phyloP scores from a whole-genome alignment of 2,113 vertebrate genomes.

The Nibea albiflora region DNA sequence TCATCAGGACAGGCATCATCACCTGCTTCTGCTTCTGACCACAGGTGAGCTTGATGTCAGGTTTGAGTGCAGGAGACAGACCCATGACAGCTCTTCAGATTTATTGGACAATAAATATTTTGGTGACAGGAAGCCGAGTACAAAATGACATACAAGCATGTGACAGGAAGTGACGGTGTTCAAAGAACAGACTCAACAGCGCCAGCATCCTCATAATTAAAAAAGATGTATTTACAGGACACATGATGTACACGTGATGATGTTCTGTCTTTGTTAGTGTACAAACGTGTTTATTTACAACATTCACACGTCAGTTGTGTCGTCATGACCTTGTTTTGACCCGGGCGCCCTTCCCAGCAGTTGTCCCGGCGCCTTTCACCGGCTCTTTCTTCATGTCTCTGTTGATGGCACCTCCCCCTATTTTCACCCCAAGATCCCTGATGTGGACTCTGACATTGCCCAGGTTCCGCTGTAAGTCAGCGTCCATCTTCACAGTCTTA shows the following conservation, averaged over 20 bases:
- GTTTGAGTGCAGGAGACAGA: too few species aligned
- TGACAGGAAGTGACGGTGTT: constrained; percentile 10
- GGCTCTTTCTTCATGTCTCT: constrained; percentile 42
- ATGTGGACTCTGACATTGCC: constrained; percentile 65
- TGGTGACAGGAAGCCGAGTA: constrained; percentile 45
- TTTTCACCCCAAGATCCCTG: constrained; percentile 58
- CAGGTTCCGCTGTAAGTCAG: constrained; percentile 61
- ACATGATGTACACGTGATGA: constrained; percentile 3
- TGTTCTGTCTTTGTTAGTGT: background rate
- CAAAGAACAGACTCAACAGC: background rate
- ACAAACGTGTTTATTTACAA: constrained; percentile 12
- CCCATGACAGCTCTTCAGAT: constrained; percentile 7
- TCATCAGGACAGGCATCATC: background rate
- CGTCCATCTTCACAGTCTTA: constrained; percentile 51
- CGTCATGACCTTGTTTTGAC: constrained; percentile 50
- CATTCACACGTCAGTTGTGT: background rate
- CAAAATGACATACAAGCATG: constrained; percentile 49
- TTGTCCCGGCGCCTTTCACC: background rate
- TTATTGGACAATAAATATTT: constrained; percentile 66
- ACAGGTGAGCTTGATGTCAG: background rate
- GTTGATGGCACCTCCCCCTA: background rate
- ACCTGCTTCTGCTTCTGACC: background rate
- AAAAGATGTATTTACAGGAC: constrained; percentile 51
- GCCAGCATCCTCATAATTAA: constrained; percentile 42
- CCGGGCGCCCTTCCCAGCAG: background rate